Evolutionary conservation across 2,888 invertebrate genomes (phyloP), one percentile per base, ranked within the genome.

Genomic region (Calephelis perditalis): DNA sequence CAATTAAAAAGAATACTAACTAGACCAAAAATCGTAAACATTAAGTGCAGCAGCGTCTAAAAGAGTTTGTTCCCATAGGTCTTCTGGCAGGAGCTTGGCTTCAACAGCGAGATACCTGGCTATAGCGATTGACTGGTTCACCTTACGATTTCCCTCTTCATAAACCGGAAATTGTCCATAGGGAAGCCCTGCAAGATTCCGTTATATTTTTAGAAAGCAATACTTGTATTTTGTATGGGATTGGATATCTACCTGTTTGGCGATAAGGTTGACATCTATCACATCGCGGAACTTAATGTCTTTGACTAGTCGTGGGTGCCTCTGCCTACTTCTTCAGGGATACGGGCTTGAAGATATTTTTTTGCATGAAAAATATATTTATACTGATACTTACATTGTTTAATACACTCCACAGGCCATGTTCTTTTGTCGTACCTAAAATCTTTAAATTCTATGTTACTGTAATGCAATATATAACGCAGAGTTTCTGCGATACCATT

Each of bases 1-100:
- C 3, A 2, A 26, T 26, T 3, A 6, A 7, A 40, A 40, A 10
- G 9, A 12, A 57, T 64, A 77, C 82, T 80, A 74, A 92, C 92
- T 79, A 43, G 70, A 11, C 80, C 3, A 9, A 49, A 26, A 49
- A 15, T 49, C 47, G 5, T 49, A 49, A 15, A 49, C 26, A 49
- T 12, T 49, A 8, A 49, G 8, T 15, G 47, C 26, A 9, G 15
- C n/a, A 5, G 47, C 47, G 9, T 49, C 47, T 9, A 49, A 49
- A 5, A n/a, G 15, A 9, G 47, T 15, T 15, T 49, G 47, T 49
- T 49, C 47, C 47, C 47, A 49, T 9, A 15, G 26, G 15, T 49
- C 47, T 9, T 5, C 8, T 26, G 47, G 47, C 3, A 15, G 9
- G 5, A 49, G 26, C 5, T 49, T 49, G 9, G 47, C 47, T 49